A percentile compares a stretch with the other conserved stretches of the same genome.
Evolutionary conservation across 1,140 invertebrate genomes (phyloP).

Genomic region (Diuraphis noxia): DNA sequence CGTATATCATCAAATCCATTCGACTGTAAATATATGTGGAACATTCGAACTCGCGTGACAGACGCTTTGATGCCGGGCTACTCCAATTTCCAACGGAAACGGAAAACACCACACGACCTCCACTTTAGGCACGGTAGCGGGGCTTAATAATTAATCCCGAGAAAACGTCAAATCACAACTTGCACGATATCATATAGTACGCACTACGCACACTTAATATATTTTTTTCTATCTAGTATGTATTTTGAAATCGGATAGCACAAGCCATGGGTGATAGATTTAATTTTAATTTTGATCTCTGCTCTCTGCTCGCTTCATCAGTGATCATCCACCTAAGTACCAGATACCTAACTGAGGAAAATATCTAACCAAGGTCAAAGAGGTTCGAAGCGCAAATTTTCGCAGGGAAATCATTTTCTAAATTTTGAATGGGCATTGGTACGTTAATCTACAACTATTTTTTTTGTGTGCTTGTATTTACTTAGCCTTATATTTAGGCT

Average conservation of each 20-base stretch:
- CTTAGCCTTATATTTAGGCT: no score
- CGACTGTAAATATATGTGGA: conserved; percentile 11
- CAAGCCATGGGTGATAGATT: neutral
- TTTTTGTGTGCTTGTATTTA: no score
- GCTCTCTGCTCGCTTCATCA: neutral
- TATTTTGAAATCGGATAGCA: neutral
- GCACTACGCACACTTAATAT: neutral
- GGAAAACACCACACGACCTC: neutral
- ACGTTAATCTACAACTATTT: neutral
- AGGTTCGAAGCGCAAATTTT: neutral
- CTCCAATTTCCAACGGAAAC: neutral
- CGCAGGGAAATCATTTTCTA: neutral
- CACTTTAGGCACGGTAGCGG: no score
- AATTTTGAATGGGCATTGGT: fast-evolving
- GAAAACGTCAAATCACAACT: neutral
- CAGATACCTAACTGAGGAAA: no score
- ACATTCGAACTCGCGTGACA: neutral
- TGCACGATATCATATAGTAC: neutral
- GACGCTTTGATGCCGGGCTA: neutral
- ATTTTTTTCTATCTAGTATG: neutral
- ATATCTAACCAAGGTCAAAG: no score
- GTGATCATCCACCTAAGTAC: neutral
- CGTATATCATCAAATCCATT: neutral
- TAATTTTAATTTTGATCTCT: neutral
- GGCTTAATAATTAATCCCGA: neutral